A percentile compares a stretch with the other conserved stretches of the same genome.
These are phyloP conservation scores for Pheosia gnoma DNA, from an alignment of 2,888 invertebrate species.

Conservation along the genomic window DNA sequence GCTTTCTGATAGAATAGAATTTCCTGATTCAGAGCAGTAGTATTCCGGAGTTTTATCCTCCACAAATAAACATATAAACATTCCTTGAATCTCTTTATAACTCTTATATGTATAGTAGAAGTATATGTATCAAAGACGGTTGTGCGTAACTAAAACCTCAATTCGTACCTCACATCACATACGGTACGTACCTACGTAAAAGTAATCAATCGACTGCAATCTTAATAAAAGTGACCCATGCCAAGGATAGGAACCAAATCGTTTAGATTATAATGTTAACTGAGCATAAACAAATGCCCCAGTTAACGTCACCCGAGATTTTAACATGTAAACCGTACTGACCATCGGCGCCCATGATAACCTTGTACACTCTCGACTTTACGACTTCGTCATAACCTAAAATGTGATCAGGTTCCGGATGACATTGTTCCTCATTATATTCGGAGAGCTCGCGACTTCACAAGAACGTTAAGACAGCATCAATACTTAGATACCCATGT, in stretches of 20 bases:
- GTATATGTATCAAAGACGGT: no score
- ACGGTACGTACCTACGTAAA: no score
- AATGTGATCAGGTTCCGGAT: conserved; percentile 3
- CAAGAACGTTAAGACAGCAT: background rate
- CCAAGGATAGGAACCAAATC: background rate
- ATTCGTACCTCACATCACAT: no score
- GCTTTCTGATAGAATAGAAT: no score
- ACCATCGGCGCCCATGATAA: conserved; percentile 4
- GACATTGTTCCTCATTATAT: background rate
- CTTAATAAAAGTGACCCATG: background rate
- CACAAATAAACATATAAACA: no score
- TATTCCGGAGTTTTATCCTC: no score
- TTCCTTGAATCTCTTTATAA: no score
- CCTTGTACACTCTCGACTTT: background rate
- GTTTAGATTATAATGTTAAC: background rate
- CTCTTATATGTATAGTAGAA: no score
- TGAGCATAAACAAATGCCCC: background rate
- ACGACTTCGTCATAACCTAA: background rate
- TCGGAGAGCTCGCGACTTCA: background rate
- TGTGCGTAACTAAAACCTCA: no score
- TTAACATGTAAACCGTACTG: background rate
- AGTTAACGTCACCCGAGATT: background rate
- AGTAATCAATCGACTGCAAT: no score
- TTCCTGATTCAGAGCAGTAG: no score
- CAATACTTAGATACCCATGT: background rate